Evolutionary conservation across 2,888 invertebrate genomes (phyloP), one percentile per base, ranked within the genome.

Genomic region (Cheilosia scutellata): DNA sequence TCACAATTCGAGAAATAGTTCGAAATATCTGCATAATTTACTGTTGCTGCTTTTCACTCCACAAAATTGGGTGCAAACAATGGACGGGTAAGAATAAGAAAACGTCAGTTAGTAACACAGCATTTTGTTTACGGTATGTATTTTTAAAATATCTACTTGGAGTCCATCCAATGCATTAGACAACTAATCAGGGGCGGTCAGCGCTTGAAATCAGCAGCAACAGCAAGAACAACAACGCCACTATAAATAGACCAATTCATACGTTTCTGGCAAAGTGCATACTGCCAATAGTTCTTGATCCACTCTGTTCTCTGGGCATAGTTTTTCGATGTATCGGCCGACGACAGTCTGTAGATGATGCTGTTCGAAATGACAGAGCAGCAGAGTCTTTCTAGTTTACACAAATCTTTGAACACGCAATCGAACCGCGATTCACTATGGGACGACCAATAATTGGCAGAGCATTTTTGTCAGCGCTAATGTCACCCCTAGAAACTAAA

Each of bases 111-210:
- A 75, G 84, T 84, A 84, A 84, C 84, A 84, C 47, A 13, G 63
- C 53, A 63, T 70, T 79, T 33, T 70, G 63, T 75, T 70, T 75
- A 76, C 58, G 89, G 89, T 90, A 87, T 88, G 89, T 91, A 91
- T 91, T 91, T 92, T 89, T 91, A 91, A 90, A 90, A 88, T 89
- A 89, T 89, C 90, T 89, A 91, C 91, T 91, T 91, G 91, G 91
- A 92, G 89, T 88, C 88, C 88, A 89, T 92, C 91, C 91, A 91
- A 92, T 91, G 90, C 91, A 91, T 91, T 91, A 91, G 90, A 90
- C 89, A 87, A 80, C 80, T 82, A 76, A 86, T 86, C 86, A 86
- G 80, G 80, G 86, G 60, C 76, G 55, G 76, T 71, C 76, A 86
- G 76, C 29, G 55, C 44, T 84, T 65, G 49, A 53, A 53, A 78